These are phyloP conservation scores for Saccostrea cuccullata DNA, from an alignment of 1,140 invertebrate genomes.

Conservation along the genomic window DNA sequence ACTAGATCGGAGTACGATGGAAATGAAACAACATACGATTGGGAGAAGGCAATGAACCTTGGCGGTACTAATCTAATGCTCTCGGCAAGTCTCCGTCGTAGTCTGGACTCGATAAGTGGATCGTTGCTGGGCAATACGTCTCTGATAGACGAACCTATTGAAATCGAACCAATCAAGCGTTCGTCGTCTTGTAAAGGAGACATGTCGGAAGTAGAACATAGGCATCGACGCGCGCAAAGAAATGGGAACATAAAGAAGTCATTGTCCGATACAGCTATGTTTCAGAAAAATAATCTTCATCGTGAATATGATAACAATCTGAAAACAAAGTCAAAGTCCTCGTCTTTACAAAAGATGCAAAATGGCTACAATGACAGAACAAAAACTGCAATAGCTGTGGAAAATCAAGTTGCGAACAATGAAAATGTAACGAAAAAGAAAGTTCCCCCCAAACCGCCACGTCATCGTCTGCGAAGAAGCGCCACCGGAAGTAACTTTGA, in stretches of 20 bases:
- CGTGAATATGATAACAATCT: not conserved
- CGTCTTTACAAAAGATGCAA: not conserved
- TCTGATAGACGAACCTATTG: not conserved
- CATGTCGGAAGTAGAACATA: not conserved
- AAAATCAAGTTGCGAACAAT: not conserved
- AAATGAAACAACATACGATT: not conserved
- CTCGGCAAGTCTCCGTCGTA: not conserved
- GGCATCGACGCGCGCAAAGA: not conserved
- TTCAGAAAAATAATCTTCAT: not conserved
- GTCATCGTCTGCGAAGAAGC: conserved; percentile 2
- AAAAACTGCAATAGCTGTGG: not conserved
- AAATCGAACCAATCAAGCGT: not conserved
- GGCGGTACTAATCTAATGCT: not conserved
- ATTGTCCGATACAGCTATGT: not conserved
- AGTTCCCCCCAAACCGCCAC: not conserved
- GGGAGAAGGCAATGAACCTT: not conserved
- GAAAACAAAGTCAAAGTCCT: not conserved
- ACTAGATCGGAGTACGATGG: not conserved
- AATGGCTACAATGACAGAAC: not conserved
- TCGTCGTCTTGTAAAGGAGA: not conserved
- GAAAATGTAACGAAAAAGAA: not conserved
- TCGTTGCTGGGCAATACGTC: not conserved
- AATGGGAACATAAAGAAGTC: not conserved
- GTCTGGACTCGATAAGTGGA: not conserved
- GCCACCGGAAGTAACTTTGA: not conserved